Conservation (phyloP, 2,888 invertebrate genomes). For the Gandaritis pyraliata region DNA sequence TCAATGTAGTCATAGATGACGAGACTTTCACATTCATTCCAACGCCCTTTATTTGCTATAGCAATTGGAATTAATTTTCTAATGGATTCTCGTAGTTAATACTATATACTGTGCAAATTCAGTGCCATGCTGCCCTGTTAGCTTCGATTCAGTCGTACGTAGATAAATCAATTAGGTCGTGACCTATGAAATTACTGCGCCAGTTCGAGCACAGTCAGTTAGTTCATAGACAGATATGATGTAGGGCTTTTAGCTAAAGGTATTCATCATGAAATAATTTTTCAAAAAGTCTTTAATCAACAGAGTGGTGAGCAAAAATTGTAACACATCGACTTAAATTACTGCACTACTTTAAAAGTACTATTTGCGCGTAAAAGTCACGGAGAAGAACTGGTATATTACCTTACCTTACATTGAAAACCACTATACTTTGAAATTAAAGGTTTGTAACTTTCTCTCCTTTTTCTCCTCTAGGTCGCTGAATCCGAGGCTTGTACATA, state of each 20-base stretch:
- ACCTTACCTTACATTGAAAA: too few relatives aligned
- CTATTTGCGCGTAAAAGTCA: too few relatives aligned
- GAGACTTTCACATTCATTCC: conserved; percentile 25
- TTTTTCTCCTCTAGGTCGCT: too few relatives aligned
- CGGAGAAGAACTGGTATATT: too few relatives aligned
- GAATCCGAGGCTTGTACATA: too few relatives aligned
- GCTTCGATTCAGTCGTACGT: conserved; percentile 24
- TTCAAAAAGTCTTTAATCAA: too few relatives aligned
- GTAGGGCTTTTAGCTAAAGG: background rate
- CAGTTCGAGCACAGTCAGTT: conserved; percentile 14
- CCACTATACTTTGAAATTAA: too few relatives aligned
- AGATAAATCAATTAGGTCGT: conserved; percentile 30
- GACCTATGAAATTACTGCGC: conserved; percentile 26
- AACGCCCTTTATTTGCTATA: conserved; percentile 28
- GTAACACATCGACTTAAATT: too few relatives aligned
- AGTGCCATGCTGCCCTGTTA: conserved; percentile 29
- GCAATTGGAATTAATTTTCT: conserved; percentile 36
- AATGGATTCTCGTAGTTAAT: conserved; percentile 32
- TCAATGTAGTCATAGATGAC: conserved; percentile 17
- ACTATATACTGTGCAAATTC: conserved; percentile 31
- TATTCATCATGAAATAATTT: background rate
- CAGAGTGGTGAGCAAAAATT: too few relatives aligned
- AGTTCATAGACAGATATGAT: conserved; percentile 5
- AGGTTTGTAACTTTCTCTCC: too few relatives aligned
- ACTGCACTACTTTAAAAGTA: too few relatives aligned